Evolutionary conservation across 2,113 vertebrate species (phyloP).

Genomic region (Tapirus terrestris): DNA sequence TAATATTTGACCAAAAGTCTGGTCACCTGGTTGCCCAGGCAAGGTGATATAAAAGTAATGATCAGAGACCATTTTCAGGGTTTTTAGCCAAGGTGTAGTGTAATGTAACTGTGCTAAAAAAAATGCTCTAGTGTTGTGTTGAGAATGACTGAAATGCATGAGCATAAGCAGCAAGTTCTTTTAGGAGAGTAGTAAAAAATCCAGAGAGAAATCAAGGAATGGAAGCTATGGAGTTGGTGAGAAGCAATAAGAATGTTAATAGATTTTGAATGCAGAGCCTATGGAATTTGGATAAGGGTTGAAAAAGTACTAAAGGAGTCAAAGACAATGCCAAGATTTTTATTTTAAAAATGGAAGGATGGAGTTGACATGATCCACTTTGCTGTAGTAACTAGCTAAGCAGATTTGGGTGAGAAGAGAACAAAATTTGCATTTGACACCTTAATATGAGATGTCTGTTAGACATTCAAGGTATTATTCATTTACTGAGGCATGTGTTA

Average conservation of each 20-base stretch:
- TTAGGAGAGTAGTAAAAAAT: background rate
- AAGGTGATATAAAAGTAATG: background rate
- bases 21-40: too few species aligned
- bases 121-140: background rate
- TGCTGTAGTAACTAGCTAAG: background rate
- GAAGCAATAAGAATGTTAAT: background rate
- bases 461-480: background rate
- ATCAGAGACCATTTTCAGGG: background rate
- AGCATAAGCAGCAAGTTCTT: background rate
- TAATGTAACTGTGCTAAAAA: background rate
- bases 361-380: background rate
- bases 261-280: background rate
- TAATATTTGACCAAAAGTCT: background rate
- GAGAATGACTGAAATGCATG: background rate
- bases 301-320: background rate
- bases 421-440: background rate
- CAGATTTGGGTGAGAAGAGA: background rate
- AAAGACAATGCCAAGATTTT: background rate
- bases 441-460: background rate
- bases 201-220: background rate
- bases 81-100: background rate
- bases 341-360: background rate
- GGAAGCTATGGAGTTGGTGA: background rate
- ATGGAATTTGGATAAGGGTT: background rate
- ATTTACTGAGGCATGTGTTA: slow-evolving; percentile 12